A percentile compares a stretch with the other conserved stretches of the same genome.
phyloP scores from a whole-genome alignment of 2,797 vertebrate genomes.

The Girardinus metallicus region DNA sequence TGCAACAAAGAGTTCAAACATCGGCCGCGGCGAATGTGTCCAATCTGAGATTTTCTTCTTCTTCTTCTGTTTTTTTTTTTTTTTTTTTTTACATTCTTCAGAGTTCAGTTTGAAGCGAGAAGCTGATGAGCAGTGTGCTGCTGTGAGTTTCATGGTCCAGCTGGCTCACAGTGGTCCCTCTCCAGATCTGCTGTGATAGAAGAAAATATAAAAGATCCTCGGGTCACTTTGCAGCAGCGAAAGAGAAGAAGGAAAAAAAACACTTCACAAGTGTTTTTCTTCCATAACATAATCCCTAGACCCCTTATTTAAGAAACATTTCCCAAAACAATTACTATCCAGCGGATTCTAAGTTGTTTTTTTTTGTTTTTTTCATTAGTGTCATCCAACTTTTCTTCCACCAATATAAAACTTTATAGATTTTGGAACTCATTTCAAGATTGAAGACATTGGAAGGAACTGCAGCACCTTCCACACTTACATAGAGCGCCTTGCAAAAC shows the following conservation, averaged over 20 bases:
- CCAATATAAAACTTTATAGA: not conserved
- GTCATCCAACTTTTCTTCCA: not conserved
- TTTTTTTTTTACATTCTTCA: slow-evolving; percentile 3
- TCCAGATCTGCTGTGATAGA: slow-evolving; percentile 63
- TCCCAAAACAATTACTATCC: not conserved
- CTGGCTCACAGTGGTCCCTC: slow-evolving; percentile 87
- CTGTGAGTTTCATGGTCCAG: slow-evolving; percentile 57
- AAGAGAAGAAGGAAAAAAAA: not conserved
- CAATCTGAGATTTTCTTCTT: slow-evolving; percentile 9
- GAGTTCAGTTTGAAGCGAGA: slow-evolving; percentile 39
- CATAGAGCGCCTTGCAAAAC: not conserved
- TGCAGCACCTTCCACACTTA: not conserved
- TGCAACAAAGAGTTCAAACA: slow-evolving; percentile 49
- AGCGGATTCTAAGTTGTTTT: not conserved
- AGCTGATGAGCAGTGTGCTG: slow-evolving; percentile 36
- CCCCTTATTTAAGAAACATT: not conserved
- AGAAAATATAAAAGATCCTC: slow-evolving; percentile 16
- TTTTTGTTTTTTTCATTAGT: no score
- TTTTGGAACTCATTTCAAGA: not conserved
- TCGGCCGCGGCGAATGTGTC: slow-evolving; percentile 33
- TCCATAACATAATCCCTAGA: not conserved
- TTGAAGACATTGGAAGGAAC: not conserved
- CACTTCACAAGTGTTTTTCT: not conserved
- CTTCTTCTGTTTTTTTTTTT: not conserved
- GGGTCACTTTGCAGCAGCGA: slow-evolving; percentile 6